phyloP scores from a whole-genome alignment of 2,888 invertebrate genomes.

The Neoitamus cyanurus region DNA sequence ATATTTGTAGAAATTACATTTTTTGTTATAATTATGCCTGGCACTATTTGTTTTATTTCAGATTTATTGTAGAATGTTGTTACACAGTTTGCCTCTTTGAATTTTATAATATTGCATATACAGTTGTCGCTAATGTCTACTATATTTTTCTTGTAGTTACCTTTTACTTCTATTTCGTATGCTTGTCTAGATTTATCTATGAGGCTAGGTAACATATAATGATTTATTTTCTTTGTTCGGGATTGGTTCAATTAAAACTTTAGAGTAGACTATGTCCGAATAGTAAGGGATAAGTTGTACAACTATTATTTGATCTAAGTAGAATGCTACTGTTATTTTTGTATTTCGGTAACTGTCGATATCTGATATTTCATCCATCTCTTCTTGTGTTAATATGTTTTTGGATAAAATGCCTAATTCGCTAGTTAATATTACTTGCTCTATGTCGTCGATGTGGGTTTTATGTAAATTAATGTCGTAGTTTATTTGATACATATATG shows the following conservation, averaged over 20 bases:
- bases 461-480: background rate
- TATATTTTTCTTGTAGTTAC: too few species aligned
- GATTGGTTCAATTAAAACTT: slow-evolving; percentile 8
- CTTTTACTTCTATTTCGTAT: too few species aligned
- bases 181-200: background rate
- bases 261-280: background rate
- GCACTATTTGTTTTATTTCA: too few species aligned
- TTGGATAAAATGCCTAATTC: background rate
- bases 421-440: background rate
- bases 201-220: background rate
- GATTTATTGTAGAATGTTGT: too few species aligned
- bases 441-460: background rate
- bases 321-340: slow-evolving; percentile 3
- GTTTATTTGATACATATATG: background rate
- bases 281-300: background rate
- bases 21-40: too few species aligned
- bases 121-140: too few species aligned
- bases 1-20: too few species aligned
- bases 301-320: background rate
- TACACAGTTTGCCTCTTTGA: background rate
- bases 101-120: background rate
- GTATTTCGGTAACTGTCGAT: background rate
- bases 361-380: background rate
- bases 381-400: slow-evolving; percentile 5
- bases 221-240: slow-evolving; percentile 5